These are phyloP conservation scores for Columba guinea DNA, from an alignment of 2,797 vertebrate genomes.

Conservation along the genomic window DNA sequence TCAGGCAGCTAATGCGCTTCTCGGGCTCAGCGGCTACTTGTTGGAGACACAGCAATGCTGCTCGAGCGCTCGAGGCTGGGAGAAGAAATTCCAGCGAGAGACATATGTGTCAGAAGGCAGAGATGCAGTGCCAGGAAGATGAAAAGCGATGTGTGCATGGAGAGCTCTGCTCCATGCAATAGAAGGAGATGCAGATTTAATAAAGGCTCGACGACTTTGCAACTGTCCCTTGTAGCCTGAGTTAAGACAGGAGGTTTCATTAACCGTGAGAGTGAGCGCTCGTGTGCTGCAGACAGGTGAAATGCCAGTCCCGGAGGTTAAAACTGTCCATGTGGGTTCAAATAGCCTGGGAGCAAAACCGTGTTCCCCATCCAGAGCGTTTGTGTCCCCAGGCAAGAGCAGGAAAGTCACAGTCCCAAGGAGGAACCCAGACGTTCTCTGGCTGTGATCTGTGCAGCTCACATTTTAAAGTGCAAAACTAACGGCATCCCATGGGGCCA, in stretches of 20 bases:
- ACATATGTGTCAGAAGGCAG: constrained; percentile 16
- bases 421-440: neutral
- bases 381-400: neutral
- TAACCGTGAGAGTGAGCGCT: fast-evolving
- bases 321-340: neutral
- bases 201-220: neutral
- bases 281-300: fast-evolving
- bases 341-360: neutral
- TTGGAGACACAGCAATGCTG: constrained; percentile 49
- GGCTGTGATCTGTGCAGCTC: neutral
- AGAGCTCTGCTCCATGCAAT: neutral
- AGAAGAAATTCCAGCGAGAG: constrained; percentile 38
- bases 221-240: neutral
- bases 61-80: constrained; percentile 55
- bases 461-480: neutral
- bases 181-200: neutral
- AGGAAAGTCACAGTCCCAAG: neutral
- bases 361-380: neutral
- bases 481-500: neutral
- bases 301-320: neutral
- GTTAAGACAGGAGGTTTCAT: neutral
- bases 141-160: neutral
- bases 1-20: constrained; percentile 74
- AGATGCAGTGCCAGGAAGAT: neutral
- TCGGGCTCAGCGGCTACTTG: constrained; percentile 62